Evolutionary conservation across 2,797 vertebrate species (phyloP).

Genomic region (Oreonectes daqikongensis): DNA sequence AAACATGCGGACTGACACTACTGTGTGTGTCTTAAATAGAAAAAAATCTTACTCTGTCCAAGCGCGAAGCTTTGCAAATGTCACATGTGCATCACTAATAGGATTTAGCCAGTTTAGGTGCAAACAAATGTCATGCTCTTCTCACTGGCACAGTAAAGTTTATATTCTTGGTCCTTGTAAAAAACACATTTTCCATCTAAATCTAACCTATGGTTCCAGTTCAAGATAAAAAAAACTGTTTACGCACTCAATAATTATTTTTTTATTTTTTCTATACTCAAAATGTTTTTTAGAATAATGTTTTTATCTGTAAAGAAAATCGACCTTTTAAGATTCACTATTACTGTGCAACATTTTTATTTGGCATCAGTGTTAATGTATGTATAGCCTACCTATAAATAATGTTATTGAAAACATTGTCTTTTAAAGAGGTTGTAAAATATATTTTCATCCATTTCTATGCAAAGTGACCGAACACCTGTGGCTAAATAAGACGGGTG

Average conservation of each 20-base stretch:
- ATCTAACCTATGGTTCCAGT: too few relatives aligned
- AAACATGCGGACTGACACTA: not conserved
- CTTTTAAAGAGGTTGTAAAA: slow-evolving; percentile 23
- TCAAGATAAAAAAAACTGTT: too few relatives aligned
- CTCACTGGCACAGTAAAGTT: not conserved
- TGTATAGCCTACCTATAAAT: slow-evolving; percentile 16
- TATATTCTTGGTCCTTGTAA: not conserved
- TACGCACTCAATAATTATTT: too few relatives aligned
- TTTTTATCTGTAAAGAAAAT: not conserved
- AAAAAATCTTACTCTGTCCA: not conserved
- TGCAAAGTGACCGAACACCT: not conserved
- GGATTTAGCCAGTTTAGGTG: not conserved
- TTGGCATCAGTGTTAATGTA: not conserved
- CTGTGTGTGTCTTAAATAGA: not conserved
- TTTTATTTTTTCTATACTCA: too few relatives aligned
- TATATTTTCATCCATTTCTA: slow-evolving; percentile 1
- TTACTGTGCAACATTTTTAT: slow-evolving; percentile 17
- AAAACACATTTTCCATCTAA: not conserved
- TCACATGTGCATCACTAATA: slow-evolving; percentile 33
- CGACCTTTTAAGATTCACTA: slow-evolving; percentile 3
- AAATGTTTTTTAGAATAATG: too few relatives aligned
- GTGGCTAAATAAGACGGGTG: slow-evolving; percentile 1
- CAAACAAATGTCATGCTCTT: slow-evolving; percentile 37
- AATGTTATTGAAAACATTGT: not conserved
- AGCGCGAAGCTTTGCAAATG: slow-evolving; percentile 38